A percentile compares a stretch with the other conserved stretches of the same genome.
These are phyloP conservation scores for Aspidoscelis tigris DNA, from an alignment of 2,113 vertebrate species.

Conservation along the genomic window DNA sequence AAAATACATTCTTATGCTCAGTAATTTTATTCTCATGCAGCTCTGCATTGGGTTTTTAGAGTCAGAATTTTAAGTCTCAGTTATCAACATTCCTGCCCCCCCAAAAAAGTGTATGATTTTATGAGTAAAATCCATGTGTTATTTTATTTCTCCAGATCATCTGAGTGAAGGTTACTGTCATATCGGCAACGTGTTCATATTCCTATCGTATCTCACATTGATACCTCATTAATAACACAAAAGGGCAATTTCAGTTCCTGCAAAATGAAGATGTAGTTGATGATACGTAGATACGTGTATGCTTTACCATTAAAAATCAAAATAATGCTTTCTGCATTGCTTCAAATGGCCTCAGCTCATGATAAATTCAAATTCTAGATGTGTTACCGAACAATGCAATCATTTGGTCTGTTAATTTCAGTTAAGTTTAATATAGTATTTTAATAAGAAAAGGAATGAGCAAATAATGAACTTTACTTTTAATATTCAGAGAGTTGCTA, in stretches of 20 bases:
- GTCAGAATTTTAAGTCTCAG: not conserved
- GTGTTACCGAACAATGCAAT: slow-evolving; percentile 38
- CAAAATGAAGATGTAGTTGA: slow-evolving; percentile 52
- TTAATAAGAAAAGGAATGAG: not conserved
- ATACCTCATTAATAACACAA: slow-evolving; percentile 38
- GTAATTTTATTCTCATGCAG: not conserved
- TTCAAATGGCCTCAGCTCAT: slow-evolving; percentile 29
- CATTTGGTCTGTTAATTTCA: slow-evolving; percentile 45
- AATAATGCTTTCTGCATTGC: slow-evolving; percentile 42
- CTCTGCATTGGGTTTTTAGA: not conserved
- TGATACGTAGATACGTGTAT: slow-evolving; percentile 34
- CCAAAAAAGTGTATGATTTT: slow-evolving; percentile 1
- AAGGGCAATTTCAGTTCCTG: slow-evolving; percentile 46
- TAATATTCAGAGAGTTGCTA: not conserved
- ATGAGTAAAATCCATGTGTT: not conserved
- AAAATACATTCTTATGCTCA: slow-evolving; percentile 12
- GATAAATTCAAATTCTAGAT: slow-evolving; percentile 52
- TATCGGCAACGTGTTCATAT: slow-evolving; percentile 35
- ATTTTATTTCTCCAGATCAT: not conserved
- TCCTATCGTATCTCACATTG: not conserved
- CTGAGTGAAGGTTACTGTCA: not conserved
- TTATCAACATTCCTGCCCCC: not conserved
- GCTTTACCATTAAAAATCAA: slow-evolving; percentile 40
- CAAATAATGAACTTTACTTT: not conserved
- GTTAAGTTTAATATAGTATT: not conserved